Percentiles rank a stretch among this genome's conserved stretches.
phyloP scores from a whole-genome alignment of 2,888 invertebrate species.

The Cabera pusaria region DNA sequence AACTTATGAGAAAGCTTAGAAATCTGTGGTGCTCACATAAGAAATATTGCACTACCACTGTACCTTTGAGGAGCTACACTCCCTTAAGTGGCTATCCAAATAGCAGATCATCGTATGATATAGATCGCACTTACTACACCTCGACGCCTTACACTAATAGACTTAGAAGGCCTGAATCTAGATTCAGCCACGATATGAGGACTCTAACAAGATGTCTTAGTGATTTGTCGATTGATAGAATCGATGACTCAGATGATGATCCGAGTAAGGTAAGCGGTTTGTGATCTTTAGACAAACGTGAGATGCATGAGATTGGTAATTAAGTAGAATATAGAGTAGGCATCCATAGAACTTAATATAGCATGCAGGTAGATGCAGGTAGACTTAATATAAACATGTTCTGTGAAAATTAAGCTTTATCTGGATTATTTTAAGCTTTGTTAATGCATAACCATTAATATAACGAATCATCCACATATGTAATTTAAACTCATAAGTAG shows the following conservation, averaged over 20 bases:
- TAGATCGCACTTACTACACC: slow-evolving; percentile 74
- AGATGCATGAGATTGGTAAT: too few relatives aligned
- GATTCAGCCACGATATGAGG: slow-evolving; percentile 53
- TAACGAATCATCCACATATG: too few relatives aligned
- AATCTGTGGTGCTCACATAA: slow-evolving; percentile 85
- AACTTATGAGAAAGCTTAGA: slow-evolving; percentile 84
- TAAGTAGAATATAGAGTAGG: too few relatives aligned
- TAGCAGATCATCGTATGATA: slow-evolving; percentile 67
- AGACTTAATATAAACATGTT: too few relatives aligned
- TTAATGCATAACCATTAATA: too few relatives aligned
- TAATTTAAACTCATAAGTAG: too few relatives aligned
- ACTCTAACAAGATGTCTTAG: slow-evolving; percentile 62
- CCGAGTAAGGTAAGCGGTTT: slow-evolving; percentile 60
- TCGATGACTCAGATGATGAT: slow-evolving; percentile 71
- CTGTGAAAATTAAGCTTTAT: too few relatives aligned
- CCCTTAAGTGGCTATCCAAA: slow-evolving; percentile 75
- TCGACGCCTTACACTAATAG: slow-evolving; percentile 69
- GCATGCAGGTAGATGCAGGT: too few relatives aligned
- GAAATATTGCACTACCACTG: slow-evolving; percentile 77
- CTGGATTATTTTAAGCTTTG: too few relatives aligned
- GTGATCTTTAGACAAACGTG: too few relatives aligned
- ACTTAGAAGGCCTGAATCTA: slow-evolving; percentile 53
- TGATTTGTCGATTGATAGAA: slow-evolving; percentile 68
- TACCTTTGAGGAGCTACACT: slow-evolving; percentile 65
- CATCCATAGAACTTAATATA: too few relatives aligned